These are phyloP conservation scores for Pterocles orientalis DNA, from an alignment of 2,113 vertebrate genomes.

Conservation along the genomic window DNA sequence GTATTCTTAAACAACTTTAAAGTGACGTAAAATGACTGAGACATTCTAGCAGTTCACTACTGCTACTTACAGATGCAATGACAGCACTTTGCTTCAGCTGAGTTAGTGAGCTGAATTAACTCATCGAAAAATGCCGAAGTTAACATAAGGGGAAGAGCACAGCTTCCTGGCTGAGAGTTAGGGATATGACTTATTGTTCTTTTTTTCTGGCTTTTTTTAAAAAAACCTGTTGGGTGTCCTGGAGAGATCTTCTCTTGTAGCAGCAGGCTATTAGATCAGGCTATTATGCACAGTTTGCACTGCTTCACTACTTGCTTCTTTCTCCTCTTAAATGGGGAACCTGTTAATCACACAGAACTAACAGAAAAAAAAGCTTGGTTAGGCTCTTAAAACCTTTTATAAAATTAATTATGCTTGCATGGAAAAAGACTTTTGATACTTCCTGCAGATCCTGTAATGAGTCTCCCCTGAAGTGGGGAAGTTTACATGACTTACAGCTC, in stretches of 20 bases:
- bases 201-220: background rate
- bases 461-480: background rate
- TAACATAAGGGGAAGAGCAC: background rate
- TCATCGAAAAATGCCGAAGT: background rate
- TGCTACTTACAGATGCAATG: background rate
- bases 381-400: background rate
- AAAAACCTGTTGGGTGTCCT: background rate
- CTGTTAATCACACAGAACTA: background rate
- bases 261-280: background rate
- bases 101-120: background rate
- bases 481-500: background rate
- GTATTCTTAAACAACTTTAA: background rate
- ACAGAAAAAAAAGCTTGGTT: background rate
- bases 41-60: background rate
- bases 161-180: background rate
- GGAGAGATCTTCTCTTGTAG: background rate
- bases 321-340: background rate
- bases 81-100: background rate
- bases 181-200: background rate
- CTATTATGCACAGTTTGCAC: background rate
- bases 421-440: background rate
- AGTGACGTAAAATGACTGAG: background rate
- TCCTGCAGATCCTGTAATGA: background rate
- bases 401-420: background rate
- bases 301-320: background rate